These are phyloP conservation scores for Pyrgilauda ruficollis DNA, from an alignment of 2,113 vertebrate species.

Conservation along the genomic window DNA sequence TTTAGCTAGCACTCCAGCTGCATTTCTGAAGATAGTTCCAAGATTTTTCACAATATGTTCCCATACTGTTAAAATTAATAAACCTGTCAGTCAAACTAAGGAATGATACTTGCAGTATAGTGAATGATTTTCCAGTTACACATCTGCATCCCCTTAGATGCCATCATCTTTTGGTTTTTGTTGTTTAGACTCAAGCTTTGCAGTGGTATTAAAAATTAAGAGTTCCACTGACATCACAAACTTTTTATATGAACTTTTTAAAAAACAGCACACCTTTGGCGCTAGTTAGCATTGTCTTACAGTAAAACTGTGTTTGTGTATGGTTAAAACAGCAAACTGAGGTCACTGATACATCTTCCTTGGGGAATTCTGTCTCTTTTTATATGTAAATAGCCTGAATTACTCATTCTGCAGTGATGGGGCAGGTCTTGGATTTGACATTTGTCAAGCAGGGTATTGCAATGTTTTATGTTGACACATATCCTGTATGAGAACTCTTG, in stretches of 20 bases:
- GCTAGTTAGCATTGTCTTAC: background rate
- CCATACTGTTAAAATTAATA: background rate
- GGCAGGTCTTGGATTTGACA: background rate
- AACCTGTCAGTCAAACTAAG: background rate
- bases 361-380: background rate
- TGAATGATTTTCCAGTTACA: conserved; percentile 7
- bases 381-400: background rate
- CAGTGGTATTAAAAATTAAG: background rate
- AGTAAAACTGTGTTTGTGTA: background rate
- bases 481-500: background rate
- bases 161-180: background rate
- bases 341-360: background rate
- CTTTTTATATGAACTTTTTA: background rate
- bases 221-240: background rate
- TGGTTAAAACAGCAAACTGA: background rate
- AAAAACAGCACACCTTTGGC: background rate
- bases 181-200: background rate
- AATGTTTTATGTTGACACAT: background rate
- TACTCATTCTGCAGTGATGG: background rate
- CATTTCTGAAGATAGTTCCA: conserved; percentile 9
- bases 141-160: background rate
- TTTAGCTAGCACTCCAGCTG: background rate
- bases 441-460: background rate
- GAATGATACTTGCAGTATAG: background rate
- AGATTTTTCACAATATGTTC: conserved; percentile 1